phyloP scores from a whole-genome alignment of 2,888 invertebrate genomes.

The Catocala fraxini region DNA sequence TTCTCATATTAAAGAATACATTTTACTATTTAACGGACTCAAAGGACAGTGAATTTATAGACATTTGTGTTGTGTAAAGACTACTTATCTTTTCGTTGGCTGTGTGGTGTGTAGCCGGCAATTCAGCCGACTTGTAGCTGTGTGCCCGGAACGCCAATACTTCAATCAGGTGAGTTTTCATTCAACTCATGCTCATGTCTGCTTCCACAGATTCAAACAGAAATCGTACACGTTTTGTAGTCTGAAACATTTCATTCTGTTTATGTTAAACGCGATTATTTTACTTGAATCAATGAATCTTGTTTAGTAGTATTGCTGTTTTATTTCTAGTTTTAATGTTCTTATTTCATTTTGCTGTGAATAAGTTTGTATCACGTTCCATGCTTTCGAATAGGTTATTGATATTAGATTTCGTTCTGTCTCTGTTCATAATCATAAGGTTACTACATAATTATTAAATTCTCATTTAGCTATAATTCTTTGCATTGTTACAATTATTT shows the following conservation, averaged over 20 bases:
- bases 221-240: conserved; percentile 1
- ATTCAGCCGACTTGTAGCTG: conserved; percentile 47
- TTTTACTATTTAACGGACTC: conserved; percentile 43
- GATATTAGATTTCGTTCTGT: too few species aligned
- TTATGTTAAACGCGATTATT: neutral
- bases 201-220: conserved; percentile 16
- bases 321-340: neutral
- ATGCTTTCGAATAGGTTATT: too few species aligned
- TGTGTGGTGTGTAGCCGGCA: conserved; percentile 51
- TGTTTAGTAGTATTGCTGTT: conserved; percentile 1
- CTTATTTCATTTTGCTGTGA: too few species aligned
- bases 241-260: neutral
- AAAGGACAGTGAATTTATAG: conserved; percentile 59
- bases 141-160: conserved; percentile 45
- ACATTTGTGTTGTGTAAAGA: conserved; percentile 65
- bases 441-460: too few species aligned
- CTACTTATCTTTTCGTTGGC: conserved; percentile 44
- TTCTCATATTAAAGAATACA: conserved; percentile 34
- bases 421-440: too few species aligned
- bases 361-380: too few species aligned
- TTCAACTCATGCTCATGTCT: conserved; percentile 38
- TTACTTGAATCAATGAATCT: neutral
- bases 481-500: too few species aligned
- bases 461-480: too few species aligned
- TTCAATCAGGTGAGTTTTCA: conserved; percentile 54